Evolutionary conservation across 37 sponge, comb jelly and placozoan genomes (phyloP).

Genomic region (Cliona cf. orientalis): DNA sequence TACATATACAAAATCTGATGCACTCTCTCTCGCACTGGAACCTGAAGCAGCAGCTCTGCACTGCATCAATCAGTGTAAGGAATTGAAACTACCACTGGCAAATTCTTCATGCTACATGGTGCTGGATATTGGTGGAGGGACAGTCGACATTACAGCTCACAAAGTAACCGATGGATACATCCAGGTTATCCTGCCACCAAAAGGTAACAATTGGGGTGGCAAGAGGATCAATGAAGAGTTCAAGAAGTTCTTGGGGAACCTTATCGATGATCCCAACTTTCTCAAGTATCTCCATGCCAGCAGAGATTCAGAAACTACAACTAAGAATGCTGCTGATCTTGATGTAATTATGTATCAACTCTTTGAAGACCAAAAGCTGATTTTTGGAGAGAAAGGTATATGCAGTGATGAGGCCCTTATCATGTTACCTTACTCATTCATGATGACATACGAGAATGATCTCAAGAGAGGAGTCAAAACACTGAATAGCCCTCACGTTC

Average conservation of each 20-base stretch:
- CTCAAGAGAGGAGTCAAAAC: background rate
- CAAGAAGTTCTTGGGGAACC: background rate
- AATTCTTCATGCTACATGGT: conserved; percentile 6
- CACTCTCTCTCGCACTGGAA: conserved; percentile 45
- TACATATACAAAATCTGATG: conserved; percentile 11
- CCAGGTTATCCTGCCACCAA: conserved; percentile 12
- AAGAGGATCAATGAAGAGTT: conserved; percentile 22
- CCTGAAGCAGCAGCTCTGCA: conserved; percentile 50
- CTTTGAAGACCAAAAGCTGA: conserved; percentile 36
- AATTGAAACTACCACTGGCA: background rate
- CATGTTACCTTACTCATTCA: background rate
- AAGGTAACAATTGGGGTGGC: conserved; percentile 44
- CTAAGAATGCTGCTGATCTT: conserved; percentile 7
- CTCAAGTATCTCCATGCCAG: conserved; percentile 2
- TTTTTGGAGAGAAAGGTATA: conserved; percentile 13
- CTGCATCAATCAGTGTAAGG: conserved; percentile 10
- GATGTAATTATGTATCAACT: conserved; percentile 9
- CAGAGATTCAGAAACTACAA: background rate
- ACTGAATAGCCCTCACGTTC: background rate
- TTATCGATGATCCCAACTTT: conserved; percentile 12
- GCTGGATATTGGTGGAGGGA: conserved; percentile 52
- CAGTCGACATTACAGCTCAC: conserved; percentile 47
- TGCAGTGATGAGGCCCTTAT: background rate
- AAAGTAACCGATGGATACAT: background rate
- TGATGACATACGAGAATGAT: background rate